Conservation (phyloP, 2,113 vertebrate species). For the Syngnathoides biaculeatus region DNA sequence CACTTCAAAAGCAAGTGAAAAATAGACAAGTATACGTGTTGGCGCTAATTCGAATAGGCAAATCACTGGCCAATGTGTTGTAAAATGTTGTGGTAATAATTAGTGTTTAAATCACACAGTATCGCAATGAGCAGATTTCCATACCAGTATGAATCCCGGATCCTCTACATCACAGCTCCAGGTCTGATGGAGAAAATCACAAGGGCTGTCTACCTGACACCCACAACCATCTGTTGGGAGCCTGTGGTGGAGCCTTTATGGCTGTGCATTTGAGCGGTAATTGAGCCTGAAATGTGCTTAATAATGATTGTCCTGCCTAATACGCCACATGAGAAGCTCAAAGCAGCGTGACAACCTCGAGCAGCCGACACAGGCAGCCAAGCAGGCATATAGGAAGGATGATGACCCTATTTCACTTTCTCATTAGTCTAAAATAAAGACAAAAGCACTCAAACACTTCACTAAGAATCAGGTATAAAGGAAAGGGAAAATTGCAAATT, state of each 20-base stretch:
- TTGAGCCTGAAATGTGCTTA: constrained; percentile 76
- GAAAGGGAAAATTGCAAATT: not conserved
- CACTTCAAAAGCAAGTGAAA: not conserved
- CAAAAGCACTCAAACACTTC: constrained; percentile 48
- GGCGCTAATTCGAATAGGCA: constrained; percentile 64
- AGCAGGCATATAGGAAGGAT: constrained; percentile 46
- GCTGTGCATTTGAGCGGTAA: constrained; percentile 69
- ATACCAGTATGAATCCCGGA: constrained; percentile 17
- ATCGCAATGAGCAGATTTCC: constrained; percentile 21
- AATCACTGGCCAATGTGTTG: constrained; percentile 51
- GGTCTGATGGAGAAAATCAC: constrained; percentile 53
- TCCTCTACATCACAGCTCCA: constrained; percentile 30
- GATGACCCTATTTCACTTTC: constrained; percentile 56
- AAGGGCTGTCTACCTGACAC: constrained; percentile 51
- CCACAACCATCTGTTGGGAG: constrained; percentile 64
- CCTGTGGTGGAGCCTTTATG: constrained; percentile 60
- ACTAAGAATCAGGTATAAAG: constrained; percentile 37
- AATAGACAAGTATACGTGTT: not conserved
- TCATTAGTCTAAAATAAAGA: constrained; percentile 60
- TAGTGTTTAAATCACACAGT: constrained; percentile 3
- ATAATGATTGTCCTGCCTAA: constrained; percentile 72
- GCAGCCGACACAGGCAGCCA: constrained; percentile 46
- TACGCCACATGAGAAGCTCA: constrained; percentile 67
- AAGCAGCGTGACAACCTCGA: constrained; percentile 62
- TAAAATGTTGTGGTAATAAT: constrained; percentile 6